phyloP scores from a whole-genome alignment of 1,140 invertebrate species.

The Aphaenogaster floridana region DNA sequence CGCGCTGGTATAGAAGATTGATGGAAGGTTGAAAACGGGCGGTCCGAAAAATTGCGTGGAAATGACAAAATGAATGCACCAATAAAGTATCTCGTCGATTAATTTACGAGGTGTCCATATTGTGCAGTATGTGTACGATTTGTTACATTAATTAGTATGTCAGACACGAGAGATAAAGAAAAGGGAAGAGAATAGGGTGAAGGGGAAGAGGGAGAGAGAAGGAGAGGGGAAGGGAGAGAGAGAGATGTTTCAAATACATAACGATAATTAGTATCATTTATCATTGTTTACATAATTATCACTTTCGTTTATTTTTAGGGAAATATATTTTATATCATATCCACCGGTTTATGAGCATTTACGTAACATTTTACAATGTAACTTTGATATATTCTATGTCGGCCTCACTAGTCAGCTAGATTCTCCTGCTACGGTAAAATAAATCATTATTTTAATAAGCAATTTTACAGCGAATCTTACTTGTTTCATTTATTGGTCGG shows the following conservation, averaged over 20 bases:
- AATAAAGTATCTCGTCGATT: conserved; percentile 52
- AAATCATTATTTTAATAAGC: not conserved
- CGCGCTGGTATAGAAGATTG: conserved; percentile 38
- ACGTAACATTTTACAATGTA: not conserved
- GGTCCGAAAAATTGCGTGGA: conserved; percentile 45
- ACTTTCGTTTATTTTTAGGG: not conserved
- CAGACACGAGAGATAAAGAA: not conserved
- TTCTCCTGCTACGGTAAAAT: not conserved
- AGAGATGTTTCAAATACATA: conserved; percentile 10
- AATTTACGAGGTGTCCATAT: conserved; percentile 28
- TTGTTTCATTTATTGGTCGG: no score
- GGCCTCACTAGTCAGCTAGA: not conserved
- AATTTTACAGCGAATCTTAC: not conserved
- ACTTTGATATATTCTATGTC: not conserved
- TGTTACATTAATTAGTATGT: conserved; percentile 54
- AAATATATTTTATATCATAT: not conserved
- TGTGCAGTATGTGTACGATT: not conserved
- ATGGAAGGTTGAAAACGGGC: not conserved
- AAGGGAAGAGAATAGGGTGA: not conserved
- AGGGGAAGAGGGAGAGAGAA: not conserved
- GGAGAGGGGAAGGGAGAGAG: not conserved
- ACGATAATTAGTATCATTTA: conserved; percentile 28
- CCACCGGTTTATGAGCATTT: not conserved
- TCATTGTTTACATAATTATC: conserved; percentile 19
- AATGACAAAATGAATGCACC: conserved; percentile 52